Evolutionary conservation across 2,113 vertebrate species (phyloP).

Genomic region (Chloropsis cyanopogon): DNA sequence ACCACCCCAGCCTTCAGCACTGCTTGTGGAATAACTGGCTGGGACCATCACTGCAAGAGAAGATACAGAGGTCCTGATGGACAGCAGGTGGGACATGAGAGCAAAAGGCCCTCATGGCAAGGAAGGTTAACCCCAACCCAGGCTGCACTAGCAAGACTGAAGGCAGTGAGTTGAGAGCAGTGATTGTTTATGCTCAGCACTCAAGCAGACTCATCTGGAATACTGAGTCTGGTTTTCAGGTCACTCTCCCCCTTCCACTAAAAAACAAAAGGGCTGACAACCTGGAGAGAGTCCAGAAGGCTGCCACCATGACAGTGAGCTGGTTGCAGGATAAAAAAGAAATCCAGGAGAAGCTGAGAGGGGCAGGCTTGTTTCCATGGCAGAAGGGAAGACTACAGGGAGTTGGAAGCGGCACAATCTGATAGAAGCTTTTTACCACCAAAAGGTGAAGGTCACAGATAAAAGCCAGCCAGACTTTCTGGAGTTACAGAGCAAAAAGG

Average conservation of each 20-base stretch:
- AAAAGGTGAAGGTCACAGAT: neutral
- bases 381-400: neutral
- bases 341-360: neutral
- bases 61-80: neutral
- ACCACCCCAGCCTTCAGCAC: neutral
- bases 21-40: neutral
- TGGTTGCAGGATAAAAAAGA: neutral
- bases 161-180: neutral
- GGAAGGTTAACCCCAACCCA: neutral
- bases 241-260: neutral
- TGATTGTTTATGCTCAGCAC: neutral
- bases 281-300: neutral
- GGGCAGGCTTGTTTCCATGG: neutral
- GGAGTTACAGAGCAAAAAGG: neutral
- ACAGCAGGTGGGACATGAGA: neutral
- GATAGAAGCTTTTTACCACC: neutral
- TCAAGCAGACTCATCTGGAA: neutral
- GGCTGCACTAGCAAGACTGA: neutral
- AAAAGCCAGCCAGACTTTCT: neutral
- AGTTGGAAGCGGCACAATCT: neutral
- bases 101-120: neutral
- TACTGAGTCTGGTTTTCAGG: neutral
- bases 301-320: neutral
- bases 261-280: neutral
- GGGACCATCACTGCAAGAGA: neutral